Conservation (phyloP, 2,888 invertebrate species). For the Drosophila mimetica region DNA sequence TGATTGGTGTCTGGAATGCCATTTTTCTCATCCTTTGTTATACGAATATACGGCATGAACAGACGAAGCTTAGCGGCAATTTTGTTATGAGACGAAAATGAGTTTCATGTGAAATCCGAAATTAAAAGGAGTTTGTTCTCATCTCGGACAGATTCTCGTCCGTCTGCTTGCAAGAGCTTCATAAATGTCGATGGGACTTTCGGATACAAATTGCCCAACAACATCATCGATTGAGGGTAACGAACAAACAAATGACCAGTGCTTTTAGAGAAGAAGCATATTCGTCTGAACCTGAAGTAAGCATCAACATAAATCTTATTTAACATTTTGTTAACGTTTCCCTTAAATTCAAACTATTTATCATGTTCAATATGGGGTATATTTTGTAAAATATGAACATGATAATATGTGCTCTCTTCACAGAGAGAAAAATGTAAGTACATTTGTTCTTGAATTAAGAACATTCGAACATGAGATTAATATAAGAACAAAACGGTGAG, state of each 20-base stretch:
- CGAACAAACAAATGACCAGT: conserved; percentile 1
- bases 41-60: no score
- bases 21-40: conserved; percentile 31
- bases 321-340: no score
- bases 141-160: conserved; percentile 18
- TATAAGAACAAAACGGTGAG: no score
- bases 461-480: no score
- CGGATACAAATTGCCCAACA: conserved; percentile 19
- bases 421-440: no score
- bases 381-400: no score
- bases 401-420: no score
- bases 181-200: conserved; percentile 7
- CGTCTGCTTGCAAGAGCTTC: background rate
- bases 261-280: background rate
- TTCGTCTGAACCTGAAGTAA: background rate
- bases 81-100: conserved; percentile 47
- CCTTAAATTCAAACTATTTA: no score
- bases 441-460: no score
- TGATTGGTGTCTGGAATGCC: conserved; percentile 69
- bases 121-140: conserved; percentile 26
- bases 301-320: no score
- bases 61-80: conserved; percentile 38
- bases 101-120: conserved; percentile 40
- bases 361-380: no score
- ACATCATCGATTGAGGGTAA: conserved; percentile 19